phyloP scores from a whole-genome alignment of 2,113 vertebrate genomes.

The Oophaga pumilio region DNA sequence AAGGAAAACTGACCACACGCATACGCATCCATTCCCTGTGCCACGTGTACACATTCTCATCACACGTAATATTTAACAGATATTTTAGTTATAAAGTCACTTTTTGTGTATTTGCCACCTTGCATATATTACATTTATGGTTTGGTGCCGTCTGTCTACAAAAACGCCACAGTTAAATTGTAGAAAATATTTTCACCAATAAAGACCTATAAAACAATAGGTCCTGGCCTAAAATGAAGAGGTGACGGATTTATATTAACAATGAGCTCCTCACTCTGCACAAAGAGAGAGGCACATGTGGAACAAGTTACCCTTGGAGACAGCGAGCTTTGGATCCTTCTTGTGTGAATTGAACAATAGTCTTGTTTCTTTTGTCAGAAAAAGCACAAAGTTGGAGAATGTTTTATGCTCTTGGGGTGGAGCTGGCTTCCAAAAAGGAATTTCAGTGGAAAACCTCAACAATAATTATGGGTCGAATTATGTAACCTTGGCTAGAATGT shows the following conservation, averaged over 20 bases:
- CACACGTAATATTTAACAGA: background rate
- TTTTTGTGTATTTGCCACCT: background rate
- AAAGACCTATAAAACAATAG: conserved; percentile 29
- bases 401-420: conserved; percentile 13
- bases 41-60: background rate
- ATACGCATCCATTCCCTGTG: background rate
- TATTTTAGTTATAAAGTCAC: background rate
- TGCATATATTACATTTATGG: background rate
- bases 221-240: conserved; percentile 42
- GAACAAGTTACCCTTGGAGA: conserved; percentile 35
- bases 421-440: conserved; percentile 11
- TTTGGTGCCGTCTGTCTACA: background rate
- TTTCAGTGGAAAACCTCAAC: conserved; percentile 12
- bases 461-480: background rate
- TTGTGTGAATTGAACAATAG: conserved; percentile 13
- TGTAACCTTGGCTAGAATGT: background rate
- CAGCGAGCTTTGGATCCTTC: conserved; percentile 24
- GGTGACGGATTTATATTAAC: conserved; percentile 33
- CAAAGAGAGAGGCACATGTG: conserved; percentile 41
- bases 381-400: background rate
- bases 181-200: background rate
- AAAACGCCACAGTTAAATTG: background rate
- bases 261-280: background rate
- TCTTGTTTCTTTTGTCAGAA: conserved; percentile 20
- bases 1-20: background rate